A percentile compares a stretch with the other conserved stretches of the same genome.
Conservation (phyloP, 2,888 invertebrate genomes). For the Hirtodrosophila cameraria region DNA sequence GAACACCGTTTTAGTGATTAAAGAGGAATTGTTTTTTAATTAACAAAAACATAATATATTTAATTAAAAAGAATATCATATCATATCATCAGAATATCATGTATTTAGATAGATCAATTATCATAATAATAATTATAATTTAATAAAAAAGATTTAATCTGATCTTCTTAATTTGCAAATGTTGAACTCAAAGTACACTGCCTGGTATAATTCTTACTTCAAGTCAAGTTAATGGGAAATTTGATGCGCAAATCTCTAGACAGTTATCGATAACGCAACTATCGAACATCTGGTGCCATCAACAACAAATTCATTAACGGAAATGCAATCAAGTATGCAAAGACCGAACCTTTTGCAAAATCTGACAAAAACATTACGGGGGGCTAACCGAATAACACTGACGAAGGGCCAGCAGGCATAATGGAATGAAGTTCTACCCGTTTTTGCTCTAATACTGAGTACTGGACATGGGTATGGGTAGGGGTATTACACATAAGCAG, state of each 20-base stretch:
- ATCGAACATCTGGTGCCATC: constrained; percentile 51
- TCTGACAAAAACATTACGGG: constrained; percentile 32
- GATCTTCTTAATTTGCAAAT: no score
- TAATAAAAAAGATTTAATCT: not conserved
- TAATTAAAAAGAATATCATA: no score
- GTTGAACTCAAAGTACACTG: no score
- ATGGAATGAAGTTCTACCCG: constrained; percentile 1
- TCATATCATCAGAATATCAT: no score
- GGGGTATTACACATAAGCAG: constrained; percentile 65
- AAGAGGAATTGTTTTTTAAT: no score
- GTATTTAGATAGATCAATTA: no score
- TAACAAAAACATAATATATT: no score
- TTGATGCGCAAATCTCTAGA: constrained; percentile 2
- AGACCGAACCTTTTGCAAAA: constrained; percentile 38
- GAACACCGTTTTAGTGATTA: no score
- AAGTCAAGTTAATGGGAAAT: constrained; percentile 3
- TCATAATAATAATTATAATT: no score
- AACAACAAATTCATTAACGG: constrained; percentile 54
- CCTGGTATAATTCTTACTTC: not conserved
- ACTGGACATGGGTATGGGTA: constrained; percentile 1
- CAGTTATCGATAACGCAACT: constrained; percentile 19
- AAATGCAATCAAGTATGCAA: constrained; percentile 65
- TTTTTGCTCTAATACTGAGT: not conserved
- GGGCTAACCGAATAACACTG: constrained; percentile 36
- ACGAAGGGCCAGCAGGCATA: constrained; percentile 42